These are phyloP conservation scores for Lophotriccus pileatus DNA, from an alignment of 2,797 vertebrate genomes.

Conservation along the genomic window DNA sequence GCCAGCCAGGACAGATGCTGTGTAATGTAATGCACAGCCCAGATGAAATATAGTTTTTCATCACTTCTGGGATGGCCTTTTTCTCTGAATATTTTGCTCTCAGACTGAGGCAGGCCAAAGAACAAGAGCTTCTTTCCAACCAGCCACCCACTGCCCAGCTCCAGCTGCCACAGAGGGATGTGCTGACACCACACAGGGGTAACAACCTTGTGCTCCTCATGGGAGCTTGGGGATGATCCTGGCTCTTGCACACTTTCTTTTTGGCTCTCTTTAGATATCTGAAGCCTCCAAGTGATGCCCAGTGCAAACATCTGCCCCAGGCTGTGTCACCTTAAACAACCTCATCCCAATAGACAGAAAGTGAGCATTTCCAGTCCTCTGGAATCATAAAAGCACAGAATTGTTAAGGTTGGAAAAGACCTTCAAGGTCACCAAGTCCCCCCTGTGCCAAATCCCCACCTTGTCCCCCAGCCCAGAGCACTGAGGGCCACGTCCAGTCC, in stretches of 20 bases:
- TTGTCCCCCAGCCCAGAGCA: background rate
- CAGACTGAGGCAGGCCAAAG: background rate
- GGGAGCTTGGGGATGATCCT: background rate
- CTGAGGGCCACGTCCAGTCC: background rate
- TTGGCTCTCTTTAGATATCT: background rate
- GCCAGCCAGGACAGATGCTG: background rate
- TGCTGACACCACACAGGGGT: accelerated
- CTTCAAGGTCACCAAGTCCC: background rate
- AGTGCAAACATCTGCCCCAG: background rate
- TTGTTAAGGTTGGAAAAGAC: background rate
- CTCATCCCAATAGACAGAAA: background rate
- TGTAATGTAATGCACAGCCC: background rate
- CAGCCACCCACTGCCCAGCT: background rate
- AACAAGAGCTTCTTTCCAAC: background rate
- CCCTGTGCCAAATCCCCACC: accelerated
- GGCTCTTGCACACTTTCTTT: background rate
- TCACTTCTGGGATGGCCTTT: background rate
- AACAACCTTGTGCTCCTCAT: background rate
- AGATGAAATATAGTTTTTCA: accelerated
- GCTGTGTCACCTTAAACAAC: background rate
- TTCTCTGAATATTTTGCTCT: background rate
- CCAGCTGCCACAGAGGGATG: background rate
- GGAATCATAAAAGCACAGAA: background rate
- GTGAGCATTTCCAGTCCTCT: accelerated
- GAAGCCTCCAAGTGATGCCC: background rate